Evolutionary conservation across 2,113 vertebrate species (phyloP).

Genomic region (Gallinago media): DNA sequence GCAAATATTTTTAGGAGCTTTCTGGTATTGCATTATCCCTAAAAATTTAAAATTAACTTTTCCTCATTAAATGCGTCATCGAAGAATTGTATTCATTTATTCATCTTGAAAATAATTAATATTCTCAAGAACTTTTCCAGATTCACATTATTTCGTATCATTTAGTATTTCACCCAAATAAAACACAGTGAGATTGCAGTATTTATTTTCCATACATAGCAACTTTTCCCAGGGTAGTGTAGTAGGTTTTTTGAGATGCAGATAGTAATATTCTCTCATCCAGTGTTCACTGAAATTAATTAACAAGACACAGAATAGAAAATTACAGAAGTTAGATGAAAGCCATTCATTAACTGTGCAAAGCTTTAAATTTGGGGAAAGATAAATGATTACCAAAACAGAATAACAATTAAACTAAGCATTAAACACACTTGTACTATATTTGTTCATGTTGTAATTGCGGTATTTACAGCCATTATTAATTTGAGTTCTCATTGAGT

Average conservation of each 20-base stretch:
- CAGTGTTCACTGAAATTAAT: conserved; percentile 8
- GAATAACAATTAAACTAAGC: conserved; percentile 11
- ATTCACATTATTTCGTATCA: background rate
- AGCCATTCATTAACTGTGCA: conserved; percentile 7
- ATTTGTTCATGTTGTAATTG: background rate
- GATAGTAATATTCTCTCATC: background rate
- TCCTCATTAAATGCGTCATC: background rate
- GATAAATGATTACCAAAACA: conserved; percentile 32
- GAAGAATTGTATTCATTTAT: background rate
- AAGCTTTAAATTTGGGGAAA: conserved; percentile 25
- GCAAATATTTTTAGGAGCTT: background rate
- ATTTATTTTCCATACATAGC: background rate
- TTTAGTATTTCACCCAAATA: background rate
- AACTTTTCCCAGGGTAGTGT: background rate
- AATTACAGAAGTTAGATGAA: conserved; percentile 37
- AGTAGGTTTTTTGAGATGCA: background rate
- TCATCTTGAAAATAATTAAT: background rate
- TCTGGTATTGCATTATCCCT: background rate
- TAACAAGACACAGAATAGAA: background rate
- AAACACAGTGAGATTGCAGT: background rate
- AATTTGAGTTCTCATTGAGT: conserved; percentile 3
- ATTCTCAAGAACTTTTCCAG: background rate
- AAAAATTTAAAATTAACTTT: background rate
- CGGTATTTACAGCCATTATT: background rate
- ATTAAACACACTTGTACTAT: background rate